Conservation (phyloP, 2,113 vertebrate species). For the Antechinus flavipes region DNA sequence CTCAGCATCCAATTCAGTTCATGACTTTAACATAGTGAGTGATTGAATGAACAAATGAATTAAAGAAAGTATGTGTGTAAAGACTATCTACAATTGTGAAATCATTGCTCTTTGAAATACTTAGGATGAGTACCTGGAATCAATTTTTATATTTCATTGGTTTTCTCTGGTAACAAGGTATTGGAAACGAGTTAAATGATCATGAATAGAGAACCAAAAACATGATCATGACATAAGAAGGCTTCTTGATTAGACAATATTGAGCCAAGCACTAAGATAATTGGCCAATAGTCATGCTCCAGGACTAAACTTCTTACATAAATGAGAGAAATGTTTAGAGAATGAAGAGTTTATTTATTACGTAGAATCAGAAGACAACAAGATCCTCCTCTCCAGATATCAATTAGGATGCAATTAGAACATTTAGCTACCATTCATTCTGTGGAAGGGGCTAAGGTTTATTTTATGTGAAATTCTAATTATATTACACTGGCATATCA, state of each 20-base stretch:
- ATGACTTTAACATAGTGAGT: background rate
- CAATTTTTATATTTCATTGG: background rate
- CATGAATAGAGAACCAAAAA: background rate
- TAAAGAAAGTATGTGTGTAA: background rate
- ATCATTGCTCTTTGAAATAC: background rate
- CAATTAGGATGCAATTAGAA: background rate
- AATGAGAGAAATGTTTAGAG: background rate
- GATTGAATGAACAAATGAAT: background rate
- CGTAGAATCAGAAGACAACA: background rate
- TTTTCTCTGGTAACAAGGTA: background rate
- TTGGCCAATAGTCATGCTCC: background rate
- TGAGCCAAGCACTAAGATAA: background rate
- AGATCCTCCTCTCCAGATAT: background rate
- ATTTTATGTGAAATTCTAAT: background rate
- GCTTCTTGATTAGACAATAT: background rate
- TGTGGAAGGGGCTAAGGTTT: background rate
- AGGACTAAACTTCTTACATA: background rate
- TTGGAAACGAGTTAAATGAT: background rate
- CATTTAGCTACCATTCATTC: background rate
- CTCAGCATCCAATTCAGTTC: background rate
- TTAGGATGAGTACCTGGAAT: background rate
- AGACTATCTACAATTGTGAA: background rate
- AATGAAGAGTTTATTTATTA: background rate
- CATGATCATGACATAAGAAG: background rate
- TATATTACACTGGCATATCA: background rate